Percentiles rank a stretch among this genome's conserved stretches.
These are phyloP conservation scores for Theodoxus fluviatilis DNA, from an alignment of 2,888 invertebrate genomes.

Conservation along the genomic window DNA sequence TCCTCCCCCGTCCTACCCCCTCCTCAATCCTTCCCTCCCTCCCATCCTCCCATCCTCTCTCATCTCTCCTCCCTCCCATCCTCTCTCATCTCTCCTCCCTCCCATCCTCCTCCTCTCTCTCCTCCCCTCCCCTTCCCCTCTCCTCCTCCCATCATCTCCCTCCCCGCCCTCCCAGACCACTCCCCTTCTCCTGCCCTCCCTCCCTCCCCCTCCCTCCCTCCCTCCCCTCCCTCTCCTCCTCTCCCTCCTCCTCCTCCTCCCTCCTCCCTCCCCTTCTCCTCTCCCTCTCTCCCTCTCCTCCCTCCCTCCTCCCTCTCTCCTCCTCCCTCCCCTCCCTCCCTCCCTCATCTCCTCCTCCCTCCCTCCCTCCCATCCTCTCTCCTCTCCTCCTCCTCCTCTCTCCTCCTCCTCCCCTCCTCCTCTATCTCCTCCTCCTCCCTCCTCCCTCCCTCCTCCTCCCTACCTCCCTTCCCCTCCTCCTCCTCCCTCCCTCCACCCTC, in stretches of 20 bases:
- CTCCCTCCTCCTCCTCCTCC: background rate
- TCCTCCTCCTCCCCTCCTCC: background rate
- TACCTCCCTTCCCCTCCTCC: background rate
- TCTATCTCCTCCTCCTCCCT: too few relatives aligned
- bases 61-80: background rate
- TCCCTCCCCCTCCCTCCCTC: background rate
- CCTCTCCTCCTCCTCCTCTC: background rate
- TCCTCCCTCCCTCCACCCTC: background rate
- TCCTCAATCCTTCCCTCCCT: background rate
- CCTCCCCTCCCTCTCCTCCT: background rate
- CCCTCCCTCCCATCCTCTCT: background rate
- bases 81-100: too few relatives aligned
- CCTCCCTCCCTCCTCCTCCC: too few relatives aligned
- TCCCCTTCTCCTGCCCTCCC: background rate
- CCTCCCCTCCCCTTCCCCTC: background rate
- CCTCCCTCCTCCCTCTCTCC: too few relatives aligned
- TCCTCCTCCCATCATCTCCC: background rate
- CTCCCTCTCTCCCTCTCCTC: too few relatives aligned
- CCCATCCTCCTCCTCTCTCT: background rate
- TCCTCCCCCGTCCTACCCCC: background rate
- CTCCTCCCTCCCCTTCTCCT: too few relatives aligned
- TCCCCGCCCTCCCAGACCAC: background rate
- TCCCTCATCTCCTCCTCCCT: too few relatives aligned
- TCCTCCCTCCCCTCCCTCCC: too few relatives aligned
- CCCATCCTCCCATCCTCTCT: background rate